Evolutionary conservation across 1,140 invertebrate genomes (phyloP).

Genomic region (Calephelis virginiensis): DNA sequence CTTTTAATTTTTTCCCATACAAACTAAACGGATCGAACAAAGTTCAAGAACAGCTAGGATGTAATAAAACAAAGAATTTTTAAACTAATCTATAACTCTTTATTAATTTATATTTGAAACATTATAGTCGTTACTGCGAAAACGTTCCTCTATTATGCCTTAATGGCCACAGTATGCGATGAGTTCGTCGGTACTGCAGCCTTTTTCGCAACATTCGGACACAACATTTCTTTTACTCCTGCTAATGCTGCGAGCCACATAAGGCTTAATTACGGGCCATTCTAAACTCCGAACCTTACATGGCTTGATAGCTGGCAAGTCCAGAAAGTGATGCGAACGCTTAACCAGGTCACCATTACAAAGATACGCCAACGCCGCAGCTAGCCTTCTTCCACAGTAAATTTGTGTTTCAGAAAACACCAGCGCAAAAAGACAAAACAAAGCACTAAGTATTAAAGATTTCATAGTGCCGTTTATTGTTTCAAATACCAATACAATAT

Average conservation of each 20-base stretch:
- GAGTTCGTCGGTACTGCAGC: constrained; percentile 24
- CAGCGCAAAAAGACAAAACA: constrained; percentile 1
- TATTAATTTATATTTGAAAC: neutral
- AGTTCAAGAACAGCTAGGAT: too few species aligned
- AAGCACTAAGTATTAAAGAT: constrained; percentile 5
- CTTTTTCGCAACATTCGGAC: constrained; percentile 25
- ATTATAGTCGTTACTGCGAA: neutral
- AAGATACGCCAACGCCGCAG: constrained; percentile 21
- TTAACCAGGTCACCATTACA: constrained; percentile 29
- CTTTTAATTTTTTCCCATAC: too few species aligned
- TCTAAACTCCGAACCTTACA: neutral
- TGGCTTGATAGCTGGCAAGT: constrained; percentile 24
- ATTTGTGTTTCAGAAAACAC: constrained; percentile 16
- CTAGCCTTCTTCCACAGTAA: constrained; percentile 28
- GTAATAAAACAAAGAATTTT: neutral
- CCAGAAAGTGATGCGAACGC: constrained; percentile 17
- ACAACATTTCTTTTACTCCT: constrained; percentile 33
- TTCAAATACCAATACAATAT: neutral
- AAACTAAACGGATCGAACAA: too few species aligned
- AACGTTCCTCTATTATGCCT: neutral
- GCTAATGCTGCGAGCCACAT: constrained; percentile 24
- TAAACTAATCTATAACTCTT: neutral
- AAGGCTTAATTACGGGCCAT: constrained; percentile 26
- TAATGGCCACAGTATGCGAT: constrained; percentile 23
- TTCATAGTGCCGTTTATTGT: constrained; percentile 22